Base-by-base conservation (phyloP, 2,113 vertebrate genomes). In the Corythoichthys intestinalis region DNA sequence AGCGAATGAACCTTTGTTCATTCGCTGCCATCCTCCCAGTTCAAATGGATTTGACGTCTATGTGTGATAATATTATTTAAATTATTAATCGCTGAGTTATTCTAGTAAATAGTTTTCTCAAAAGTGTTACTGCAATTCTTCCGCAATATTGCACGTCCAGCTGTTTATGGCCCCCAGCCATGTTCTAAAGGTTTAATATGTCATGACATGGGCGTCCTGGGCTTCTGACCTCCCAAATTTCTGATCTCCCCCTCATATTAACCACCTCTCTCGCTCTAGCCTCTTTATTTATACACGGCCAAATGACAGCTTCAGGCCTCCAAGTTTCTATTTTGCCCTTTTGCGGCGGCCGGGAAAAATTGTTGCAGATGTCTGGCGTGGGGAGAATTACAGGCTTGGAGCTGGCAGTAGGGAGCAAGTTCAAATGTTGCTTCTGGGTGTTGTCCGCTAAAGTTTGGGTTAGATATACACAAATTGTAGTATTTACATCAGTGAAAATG, bases 251-350 rank as follows among this genome's bases (percentile, higher is more conserved):
- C 65, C 60, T 80, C 74, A 69, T 72, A 79, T 85, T 87, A 81
- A 71, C 78, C 77, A 73, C 79, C 82, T 83, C 76, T 85, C 72
- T 74, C 82, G 46, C 57, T 41, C 82, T 77, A 37, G 34, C 70
- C 75, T 52, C 70, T 83, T 83, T 92, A 91, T 92, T 90, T 93
- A 90, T 83, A 89, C 60, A 9, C 57, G 66, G 61, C 72, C 81
- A 91, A 93, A 93, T 93, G 78, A 92, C 82, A 92, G 89, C 69
- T 78, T 86, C 20, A 10, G 61, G 44, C 67, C 84, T 84, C 88
- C 85, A 91, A 72, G 85, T 80, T 87, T 91, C 90, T 92, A 92
- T 91, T 92, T 91, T 87, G 28, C 80, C n/a, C 44, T 72, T 73
- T 61, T 73, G 85, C 62, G 83, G 85, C 75, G 12, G 56, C 50